Evolutionary conservation across 2,113 vertebrate genomes (phyloP), one percentile per base, ranked within the genome.

Genomic region (Girardinichthys multiradiatus): DNA sequence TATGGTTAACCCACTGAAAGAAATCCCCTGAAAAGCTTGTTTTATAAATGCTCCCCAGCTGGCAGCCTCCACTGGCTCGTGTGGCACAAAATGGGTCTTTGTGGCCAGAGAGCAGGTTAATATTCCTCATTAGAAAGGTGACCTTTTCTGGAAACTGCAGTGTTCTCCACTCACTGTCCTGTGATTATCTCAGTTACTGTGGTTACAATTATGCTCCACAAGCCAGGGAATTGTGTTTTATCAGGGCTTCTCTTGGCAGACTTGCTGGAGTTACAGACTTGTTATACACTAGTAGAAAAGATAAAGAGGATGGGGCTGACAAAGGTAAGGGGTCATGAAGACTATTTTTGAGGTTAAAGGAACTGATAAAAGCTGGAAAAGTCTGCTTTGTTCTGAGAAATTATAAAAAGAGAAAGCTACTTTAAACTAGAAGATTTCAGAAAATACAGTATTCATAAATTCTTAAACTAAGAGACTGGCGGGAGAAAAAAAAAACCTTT

Each of bases 41-140:
- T 72, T 75, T 81, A 71, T 75, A 29, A 57, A 65, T 72, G 45
- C 33, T 42, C 29, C 70, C 77, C 28, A 31, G 63, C 72, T 51
- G 30, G 64, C 75, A 35, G 27, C 45, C 51, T 66, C 70, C 42
- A 35, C 69, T 80, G 30, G 60, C 77, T 72, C 63, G 12, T 79
- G 76, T 37, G 54, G 85, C 87, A 82, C 78, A 89, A 87, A 93
- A 89, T 82, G 79, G 69, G 86, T 81, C 68, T 86, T 81, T 82
- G 83, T 70, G 83, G 88, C 81, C 66, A 58, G 73, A 82, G 76
- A 84, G 81, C 80, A 79, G 78, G 89, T 77, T 85, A 86, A 89
- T 91, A 83, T 82, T 89, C 77, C 77, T 90, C 92, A 92, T 92
- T 92, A 92, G 85, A 82, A 68, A 79, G 81, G 86, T 90, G 83